Evolutionary conservation across 1,140 invertebrate genomes (phyloP).

Genomic region (Ganaspis sp.): DNA sequence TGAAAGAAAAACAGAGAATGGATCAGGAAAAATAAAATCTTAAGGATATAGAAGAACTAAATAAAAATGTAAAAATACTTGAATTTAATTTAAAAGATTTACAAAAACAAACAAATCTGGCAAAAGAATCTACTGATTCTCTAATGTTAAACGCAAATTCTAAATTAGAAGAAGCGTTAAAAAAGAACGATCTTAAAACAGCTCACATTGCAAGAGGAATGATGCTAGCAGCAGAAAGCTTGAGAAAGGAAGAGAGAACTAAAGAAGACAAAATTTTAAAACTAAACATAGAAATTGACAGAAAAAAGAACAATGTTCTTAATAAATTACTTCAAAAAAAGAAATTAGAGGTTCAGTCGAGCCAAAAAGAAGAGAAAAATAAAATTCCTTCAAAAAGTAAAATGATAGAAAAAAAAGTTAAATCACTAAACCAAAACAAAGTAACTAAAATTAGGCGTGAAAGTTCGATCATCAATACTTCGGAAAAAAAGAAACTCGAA

Average conservation of each 20-base stretch:
- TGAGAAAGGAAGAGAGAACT: constrained; percentile 1
- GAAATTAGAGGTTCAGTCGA: not conserved
- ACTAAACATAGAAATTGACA: not conserved
- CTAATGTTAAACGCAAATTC: not conserved
- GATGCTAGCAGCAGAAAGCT: not conserved
- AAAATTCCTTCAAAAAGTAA: not conserved
- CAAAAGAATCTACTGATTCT: not conserved
- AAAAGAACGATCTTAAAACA: not conserved
- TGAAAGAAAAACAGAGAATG: not conserved
- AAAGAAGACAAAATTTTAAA: not conserved
- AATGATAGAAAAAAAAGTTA: not conserved
- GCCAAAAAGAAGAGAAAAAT: not conserved
- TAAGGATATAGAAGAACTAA: not conserved
- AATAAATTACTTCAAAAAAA: not conserved
- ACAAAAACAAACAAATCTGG: not conserved
- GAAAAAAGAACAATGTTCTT: not conserved
- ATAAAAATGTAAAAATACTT: not conserved
- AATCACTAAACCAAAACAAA: not conserved
- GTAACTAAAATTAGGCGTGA: not conserved
- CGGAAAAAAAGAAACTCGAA: not conserved
- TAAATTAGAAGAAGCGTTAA: not conserved
- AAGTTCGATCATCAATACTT: not conserved
- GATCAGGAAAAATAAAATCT: not conserved
- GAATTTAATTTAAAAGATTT: not conserved
- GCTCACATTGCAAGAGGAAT: not conserved